Conservation (phyloP, 2,888 invertebrate genomes). For the Leptinotarsa tumamoca region DNA sequence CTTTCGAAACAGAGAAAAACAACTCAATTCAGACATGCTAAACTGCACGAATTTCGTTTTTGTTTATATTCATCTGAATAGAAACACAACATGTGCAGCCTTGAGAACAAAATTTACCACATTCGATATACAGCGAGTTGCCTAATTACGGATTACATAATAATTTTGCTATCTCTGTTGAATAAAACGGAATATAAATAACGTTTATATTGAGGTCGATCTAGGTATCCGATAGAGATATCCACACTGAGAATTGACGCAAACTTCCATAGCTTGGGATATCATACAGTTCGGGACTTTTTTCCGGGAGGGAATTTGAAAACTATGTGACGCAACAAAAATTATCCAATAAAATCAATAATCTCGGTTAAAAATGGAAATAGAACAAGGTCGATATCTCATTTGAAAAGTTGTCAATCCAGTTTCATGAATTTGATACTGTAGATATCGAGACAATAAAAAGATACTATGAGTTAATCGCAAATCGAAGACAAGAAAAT, state of each 20-base stretch:
- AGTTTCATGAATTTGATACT: too few species aligned
- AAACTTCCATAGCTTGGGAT: neutral
- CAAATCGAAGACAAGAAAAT: too few species aligned
- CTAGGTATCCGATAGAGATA: neutral
- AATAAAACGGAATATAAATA: neutral
- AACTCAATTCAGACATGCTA: neutral
- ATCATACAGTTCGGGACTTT: neutral
- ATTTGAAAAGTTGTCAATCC: too few species aligned
- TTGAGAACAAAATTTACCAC: constrained; percentile 12
- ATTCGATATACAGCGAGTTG: constrained; percentile 1
- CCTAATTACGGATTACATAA: constrained; percentile 14
- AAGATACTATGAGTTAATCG: too few species aligned
- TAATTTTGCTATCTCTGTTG: constrained; percentile 4
- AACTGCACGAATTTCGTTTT: neutral
- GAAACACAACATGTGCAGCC: constrained; percentile 2
- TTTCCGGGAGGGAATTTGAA: too few species aligned
- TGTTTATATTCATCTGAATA: constrained; percentile 1
- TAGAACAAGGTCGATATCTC: too few species aligned
- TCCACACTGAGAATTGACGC: neutral
- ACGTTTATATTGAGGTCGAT: constrained; percentile 7
- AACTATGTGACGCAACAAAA: too few species aligned
- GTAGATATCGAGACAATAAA: too few species aligned
- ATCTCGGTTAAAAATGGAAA: too few species aligned
- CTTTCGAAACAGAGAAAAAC: neutral
- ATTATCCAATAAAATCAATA: too few species aligned